Evolutionary conservation across 2,888 invertebrate species (phyloP).

Genomic region (Aleiodes alternator): DNA sequence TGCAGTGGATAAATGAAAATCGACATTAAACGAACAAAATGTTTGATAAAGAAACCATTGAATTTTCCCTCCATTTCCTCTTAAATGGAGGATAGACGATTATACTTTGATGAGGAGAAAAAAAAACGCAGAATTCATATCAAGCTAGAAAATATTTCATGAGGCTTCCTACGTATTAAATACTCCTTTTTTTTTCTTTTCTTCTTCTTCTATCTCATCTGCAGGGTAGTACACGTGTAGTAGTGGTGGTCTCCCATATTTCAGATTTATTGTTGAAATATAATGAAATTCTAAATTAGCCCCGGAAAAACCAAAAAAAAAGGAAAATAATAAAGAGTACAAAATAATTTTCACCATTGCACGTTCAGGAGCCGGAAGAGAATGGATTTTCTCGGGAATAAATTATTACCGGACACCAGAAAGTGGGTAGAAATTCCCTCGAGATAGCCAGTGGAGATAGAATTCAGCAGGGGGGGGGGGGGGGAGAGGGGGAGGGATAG

Average conservation of each 20-base stretch:
- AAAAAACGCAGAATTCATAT: neutral
- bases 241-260: too few relatives aligned
- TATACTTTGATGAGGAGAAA: too few relatives aligned
- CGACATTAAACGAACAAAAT: conserved; percentile 54
- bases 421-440: conserved; percentile 47
- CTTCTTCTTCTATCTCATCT: neutral
- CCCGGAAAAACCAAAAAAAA: neutral
- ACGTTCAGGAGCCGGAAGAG: conserved; percentile 32
- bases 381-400: conserved; percentile 55
- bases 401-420: conserved; percentile 53
- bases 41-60: conserved; percentile 43
- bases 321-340: neutral
- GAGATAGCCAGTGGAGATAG: conserved; percentile 35
- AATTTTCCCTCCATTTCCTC: conserved; percentile 1
- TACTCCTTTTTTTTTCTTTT: neutral
- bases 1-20: conserved; percentile 55
- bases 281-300: conserved; percentile 24
- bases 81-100: neutral
- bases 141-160: neutral
- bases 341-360: conserved; percentile 43
- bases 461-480: conserved; percentile 24
- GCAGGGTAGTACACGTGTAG: neutral
- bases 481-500: neutral
- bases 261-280: conserved; percentile 12
- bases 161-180: neutral